These are phyloP conservation scores for Heliconius melpomene DNA, from an alignment of 1,140 invertebrate genomes.

Conservation along the genomic window DNA sequence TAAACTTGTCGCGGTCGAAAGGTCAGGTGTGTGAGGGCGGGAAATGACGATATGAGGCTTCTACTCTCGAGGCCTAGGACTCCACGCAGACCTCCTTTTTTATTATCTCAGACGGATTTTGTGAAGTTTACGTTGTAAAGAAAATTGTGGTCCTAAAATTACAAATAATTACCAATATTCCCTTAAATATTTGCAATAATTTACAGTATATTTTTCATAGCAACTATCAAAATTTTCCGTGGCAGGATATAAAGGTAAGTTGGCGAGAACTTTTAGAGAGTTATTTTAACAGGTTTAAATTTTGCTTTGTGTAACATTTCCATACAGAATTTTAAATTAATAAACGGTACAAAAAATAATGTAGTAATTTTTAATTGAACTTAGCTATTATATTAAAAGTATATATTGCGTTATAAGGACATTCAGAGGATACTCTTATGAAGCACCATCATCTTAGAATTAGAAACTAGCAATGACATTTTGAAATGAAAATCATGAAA, in stretches of 20 bases:
- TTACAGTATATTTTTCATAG: too few relatives aligned
- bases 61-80: slow-evolving; percentile 46
- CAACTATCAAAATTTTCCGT: too few relatives aligned
- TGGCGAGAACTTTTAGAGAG: too few relatives aligned
- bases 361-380: background rate
- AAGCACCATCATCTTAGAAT: background rate
- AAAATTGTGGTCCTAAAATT: background rate
- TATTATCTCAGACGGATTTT: slow-evolving; percentile 49
- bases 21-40: slow-evolving; percentile 78
- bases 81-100: slow-evolving; percentile 65
- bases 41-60: slow-evolving; percentile 66
- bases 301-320: too few relatives aligned
- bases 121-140: background rate
- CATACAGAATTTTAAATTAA: too few relatives aligned
- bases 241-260: too few relatives aligned
- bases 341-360: too few relatives aligned
- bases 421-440: background rate
- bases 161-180: background rate
- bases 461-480: too few relatives aligned
- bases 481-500: too few relatives aligned
- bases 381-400: background rate
- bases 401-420: too few relatives aligned
- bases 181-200: too few relatives aligned
- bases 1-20: slow-evolving; percentile 71
- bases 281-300: too few relatives aligned